Conservation (phyloP, 2,113 vertebrate species). For the Anseranas semipalmata region DNA sequence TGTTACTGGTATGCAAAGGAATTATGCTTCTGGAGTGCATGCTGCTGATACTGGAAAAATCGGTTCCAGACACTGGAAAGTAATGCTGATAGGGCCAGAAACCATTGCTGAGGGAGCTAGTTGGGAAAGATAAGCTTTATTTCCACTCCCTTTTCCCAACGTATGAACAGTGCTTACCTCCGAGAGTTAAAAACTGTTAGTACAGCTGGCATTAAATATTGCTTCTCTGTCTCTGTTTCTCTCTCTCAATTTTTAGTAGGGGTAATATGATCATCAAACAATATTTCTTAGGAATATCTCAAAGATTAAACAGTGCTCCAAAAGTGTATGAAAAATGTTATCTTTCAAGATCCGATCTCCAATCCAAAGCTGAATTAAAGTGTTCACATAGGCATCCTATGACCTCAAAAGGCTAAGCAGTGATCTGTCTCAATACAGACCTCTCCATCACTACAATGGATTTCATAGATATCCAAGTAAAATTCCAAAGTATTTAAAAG, state of each 20-base stretch:
- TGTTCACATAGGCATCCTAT: background rate
- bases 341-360: background rate
- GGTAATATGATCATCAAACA: background rate
- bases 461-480: background rate
- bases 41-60: background rate
- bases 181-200: background rate
- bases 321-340: background rate
- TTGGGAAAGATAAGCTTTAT: background rate
- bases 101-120: background rate
- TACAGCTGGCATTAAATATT: background rate
- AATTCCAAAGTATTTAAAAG: background rate
- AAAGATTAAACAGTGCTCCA: background rate
- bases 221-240: too few species aligned
- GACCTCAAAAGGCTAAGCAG: background rate
- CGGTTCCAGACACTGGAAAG: background rate
- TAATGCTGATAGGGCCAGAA: background rate
- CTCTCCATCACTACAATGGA: background rate
- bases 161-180: background rate
- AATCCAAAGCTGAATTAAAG: background rate
- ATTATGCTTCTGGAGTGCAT: background rate
- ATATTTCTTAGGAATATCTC: background rate
- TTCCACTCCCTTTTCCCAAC: background rate
- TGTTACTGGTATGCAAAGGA: background rate
- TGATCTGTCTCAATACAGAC: background rate
- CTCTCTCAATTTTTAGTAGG: background rate